Percentiles rank a stretch among this genome's conserved stretches.
Evolutionary conservation across 2,113 vertebrate genomes (phyloP).

Genomic region (Oceanites oceanicus): DNA sequence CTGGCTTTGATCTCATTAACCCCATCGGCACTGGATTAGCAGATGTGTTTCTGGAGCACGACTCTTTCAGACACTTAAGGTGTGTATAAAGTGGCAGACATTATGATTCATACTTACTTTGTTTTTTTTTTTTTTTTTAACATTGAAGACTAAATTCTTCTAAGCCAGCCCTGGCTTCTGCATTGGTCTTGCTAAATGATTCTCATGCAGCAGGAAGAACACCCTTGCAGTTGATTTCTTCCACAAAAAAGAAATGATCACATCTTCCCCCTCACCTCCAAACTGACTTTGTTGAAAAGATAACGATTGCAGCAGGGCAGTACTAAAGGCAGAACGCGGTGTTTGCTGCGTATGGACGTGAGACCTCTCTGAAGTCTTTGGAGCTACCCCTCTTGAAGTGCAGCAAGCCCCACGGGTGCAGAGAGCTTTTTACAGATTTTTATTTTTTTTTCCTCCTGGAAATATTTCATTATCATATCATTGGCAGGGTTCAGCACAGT

Average conservation of each 20-base stretch:
- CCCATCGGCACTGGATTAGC: background rate
- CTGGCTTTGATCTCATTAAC: conserved; percentile 44
- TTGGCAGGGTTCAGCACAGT: background rate
- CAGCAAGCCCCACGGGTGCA: background rate
- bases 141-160: background rate
- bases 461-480: background rate
- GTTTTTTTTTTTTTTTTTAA: background rate
- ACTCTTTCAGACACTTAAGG: background rate
- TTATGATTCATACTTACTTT: background rate
- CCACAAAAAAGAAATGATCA: background rate
- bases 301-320: background rate
- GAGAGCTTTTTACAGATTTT: background rate
- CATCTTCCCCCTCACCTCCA: background rate
- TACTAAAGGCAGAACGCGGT: background rate
- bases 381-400: background rate
- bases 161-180: background rate
- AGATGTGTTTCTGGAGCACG: background rate
- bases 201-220: background rate
- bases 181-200: background rate
- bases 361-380: background rate
- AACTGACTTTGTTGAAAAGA: background rate
- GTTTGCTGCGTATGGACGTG: background rate
- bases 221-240: background rate
- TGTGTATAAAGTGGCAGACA: background rate
- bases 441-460: background rate